phyloP scores from a whole-genome alignment of 2,113 vertebrate species.

The Cyprinodon brontotheroides region DNA sequence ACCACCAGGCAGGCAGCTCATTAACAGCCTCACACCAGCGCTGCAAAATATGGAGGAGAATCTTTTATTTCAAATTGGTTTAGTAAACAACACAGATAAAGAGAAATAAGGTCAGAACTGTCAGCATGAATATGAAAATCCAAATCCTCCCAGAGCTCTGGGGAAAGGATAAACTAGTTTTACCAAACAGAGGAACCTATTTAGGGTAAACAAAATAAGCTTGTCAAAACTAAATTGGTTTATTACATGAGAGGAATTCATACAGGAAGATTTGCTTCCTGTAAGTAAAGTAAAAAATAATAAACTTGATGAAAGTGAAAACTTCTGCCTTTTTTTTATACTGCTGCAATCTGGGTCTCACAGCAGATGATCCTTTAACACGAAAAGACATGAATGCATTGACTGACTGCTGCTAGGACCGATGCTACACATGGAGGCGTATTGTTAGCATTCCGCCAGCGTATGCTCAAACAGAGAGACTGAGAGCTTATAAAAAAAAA shows the following conservation, averaged over 20 bases:
- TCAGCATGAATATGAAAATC: not conserved
- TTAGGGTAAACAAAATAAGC: constrained; percentile 18
- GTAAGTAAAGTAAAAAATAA: constrained; percentile 5
- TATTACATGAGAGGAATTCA: constrained; percentile 33
- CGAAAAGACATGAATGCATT: constrained; percentile 1
- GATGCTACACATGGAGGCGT: not conserved
- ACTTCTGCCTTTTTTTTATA: constrained; percentile 40
- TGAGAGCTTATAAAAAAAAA: not conserved
- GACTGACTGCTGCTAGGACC: not conserved
- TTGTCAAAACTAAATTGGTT: constrained; percentile 31
- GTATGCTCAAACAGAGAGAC: constrained; percentile 1
- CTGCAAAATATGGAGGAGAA: not conserved
- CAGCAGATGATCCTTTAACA: constrained; percentile 1
- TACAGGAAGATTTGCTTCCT: constrained; percentile 14
- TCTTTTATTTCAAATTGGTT: constrained; percentile 12
- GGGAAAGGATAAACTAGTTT: constrained; percentile 11
- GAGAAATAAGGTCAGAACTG: not conserved
- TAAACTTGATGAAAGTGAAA: constrained; percentile 38
- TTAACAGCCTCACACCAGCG: constrained; percentile 10
- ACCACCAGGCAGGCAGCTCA: constrained; percentile 4
- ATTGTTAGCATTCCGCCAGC: not conserved
- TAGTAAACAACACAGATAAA: not conserved
- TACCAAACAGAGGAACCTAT: constrained; percentile 35
- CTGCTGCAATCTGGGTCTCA: constrained; percentile 9
- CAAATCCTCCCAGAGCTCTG: constrained; percentile 3